These are phyloP conservation scores for Indicator indicator DNA, from an alignment of 2,113 vertebrate genomes.

Conservation along the genomic window DNA sequence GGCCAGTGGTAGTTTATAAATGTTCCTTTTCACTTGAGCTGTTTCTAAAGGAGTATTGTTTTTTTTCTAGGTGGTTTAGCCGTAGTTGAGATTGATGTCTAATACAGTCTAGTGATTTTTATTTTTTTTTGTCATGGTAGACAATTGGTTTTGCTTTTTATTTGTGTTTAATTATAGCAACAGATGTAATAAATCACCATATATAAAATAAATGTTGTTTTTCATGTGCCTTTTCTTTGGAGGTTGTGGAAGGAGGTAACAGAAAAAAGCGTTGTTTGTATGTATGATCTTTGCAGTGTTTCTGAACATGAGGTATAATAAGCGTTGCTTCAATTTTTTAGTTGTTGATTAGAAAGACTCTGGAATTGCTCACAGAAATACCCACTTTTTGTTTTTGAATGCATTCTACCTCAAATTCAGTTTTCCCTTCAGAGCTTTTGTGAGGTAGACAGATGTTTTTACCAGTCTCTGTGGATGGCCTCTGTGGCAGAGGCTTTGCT, in stretches of 20 bases:
- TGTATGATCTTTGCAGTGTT: not conserved
- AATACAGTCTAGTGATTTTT: not conserved
- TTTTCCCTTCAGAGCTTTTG: not conserved
- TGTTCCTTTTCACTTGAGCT: not conserved
- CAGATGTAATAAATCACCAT: not conserved
- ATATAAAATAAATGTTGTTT: not conserved
- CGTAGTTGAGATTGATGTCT: not conserved
- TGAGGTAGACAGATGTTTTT: not conserved
- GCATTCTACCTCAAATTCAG: not conserved
- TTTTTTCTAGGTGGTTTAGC: not conserved
- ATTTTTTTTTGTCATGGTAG: not conserved
- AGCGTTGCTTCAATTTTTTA: not conserved
- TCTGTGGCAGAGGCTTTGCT: not conserved
- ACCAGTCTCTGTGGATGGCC: not conserved
- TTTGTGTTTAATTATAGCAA: conserved; percentile 20
- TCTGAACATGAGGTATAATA: not conserved
- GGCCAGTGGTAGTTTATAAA: not conserved
- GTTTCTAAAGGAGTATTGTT: not conserved
- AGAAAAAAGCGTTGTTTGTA: not conserved
- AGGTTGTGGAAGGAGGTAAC: not conserved
- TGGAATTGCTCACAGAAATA: not conserved
- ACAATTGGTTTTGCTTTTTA: conserved; percentile 6
- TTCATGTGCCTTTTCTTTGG: not conserved
- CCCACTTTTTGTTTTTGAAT: not conserved
- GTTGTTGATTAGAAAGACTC: not conserved